These are phyloP conservation scores for Lampropteryx suffumata DNA, from an alignment of 2,888 invertebrate species.

Conservation along the genomic window DNA sequence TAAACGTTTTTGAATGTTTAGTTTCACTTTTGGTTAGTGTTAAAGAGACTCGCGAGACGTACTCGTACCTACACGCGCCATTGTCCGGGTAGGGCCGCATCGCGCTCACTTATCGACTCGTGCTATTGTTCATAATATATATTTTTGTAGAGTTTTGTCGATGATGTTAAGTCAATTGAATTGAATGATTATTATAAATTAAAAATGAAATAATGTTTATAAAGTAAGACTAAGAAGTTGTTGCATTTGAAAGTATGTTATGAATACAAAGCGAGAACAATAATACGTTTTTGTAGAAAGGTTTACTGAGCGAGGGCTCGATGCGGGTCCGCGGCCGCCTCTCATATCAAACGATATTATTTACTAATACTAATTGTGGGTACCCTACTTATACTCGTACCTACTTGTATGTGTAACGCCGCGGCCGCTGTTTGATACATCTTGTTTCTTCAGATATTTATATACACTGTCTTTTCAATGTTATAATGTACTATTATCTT, in stretches of 20 bases:
- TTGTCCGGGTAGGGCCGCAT: slow-evolving; percentile 44
- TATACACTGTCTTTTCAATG: slow-evolving; percentile 50
- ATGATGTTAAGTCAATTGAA: slow-evolving; percentile 82
- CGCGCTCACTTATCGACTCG: slow-evolving; percentile 55
- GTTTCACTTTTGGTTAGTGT: slow-evolving; percentile 74
- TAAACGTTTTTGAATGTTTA: slow-evolving; percentile 80
- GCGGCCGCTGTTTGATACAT: slow-evolving; percentile 63
- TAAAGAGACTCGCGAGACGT: slow-evolving; percentile 63
- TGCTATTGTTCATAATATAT: slow-evolving; percentile 74
- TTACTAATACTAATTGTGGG: too few relatives aligned
- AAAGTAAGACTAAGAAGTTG: slow-evolving; percentile 80
- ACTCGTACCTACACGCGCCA: too few relatives aligned
- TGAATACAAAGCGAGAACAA: slow-evolving; percentile 81
- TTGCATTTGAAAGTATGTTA: slow-evolving; percentile 83
- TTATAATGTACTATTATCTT: slow-evolving; percentile 13
- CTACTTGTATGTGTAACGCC: background rate
- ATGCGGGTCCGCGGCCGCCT: slow-evolving; percentile 65
- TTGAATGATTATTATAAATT: slow-evolving; percentile 79
- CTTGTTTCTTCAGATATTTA: slow-evolving; percentile 69
- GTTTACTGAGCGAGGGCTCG: slow-evolving; percentile 75
- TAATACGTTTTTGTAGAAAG: slow-evolving; percentile 81
- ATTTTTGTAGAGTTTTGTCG: slow-evolving; percentile 82
- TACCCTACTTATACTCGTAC: slow-evolving; percentile 6
- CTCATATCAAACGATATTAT: slow-evolving; percentile 77
- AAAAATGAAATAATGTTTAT: slow-evolving; percentile 77